These are phyloP conservation scores for Homarus americanus DNA, from an alignment of 1,140 invertebrate species.

Conservation along the genomic window DNA sequence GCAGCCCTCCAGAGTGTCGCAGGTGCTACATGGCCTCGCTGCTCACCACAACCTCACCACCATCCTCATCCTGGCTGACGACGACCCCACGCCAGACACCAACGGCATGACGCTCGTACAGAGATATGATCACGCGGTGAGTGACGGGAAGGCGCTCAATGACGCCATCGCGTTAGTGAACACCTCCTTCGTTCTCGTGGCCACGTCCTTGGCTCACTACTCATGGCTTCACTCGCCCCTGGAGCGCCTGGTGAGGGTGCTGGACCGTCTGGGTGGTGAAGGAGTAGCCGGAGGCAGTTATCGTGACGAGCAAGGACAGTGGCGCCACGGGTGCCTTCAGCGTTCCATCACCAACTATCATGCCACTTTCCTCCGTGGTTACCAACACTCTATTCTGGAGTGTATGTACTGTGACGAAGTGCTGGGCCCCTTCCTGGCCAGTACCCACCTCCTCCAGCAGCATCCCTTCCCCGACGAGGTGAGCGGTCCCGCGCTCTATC, in stretches of 20 bases:
- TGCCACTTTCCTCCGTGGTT: slow-evolving; percentile 76
- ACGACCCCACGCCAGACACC: background rate
- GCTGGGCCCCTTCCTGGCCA: slow-evolving; percentile 76
- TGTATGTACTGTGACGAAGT: slow-evolving; percentile 77
- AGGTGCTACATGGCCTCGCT: background rate
- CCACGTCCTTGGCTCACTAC: slow-evolving; percentile 75
- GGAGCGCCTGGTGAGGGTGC: slow-evolving; percentile 76
- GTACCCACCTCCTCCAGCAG: slow-evolving; percentile 63
- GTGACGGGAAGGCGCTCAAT: slow-evolving; percentile 71
- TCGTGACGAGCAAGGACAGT: slow-evolving; percentile 76
- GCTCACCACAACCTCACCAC: background rate
- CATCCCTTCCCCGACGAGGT: slow-evolving; percentile 73
- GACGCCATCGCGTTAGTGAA: slow-evolving; percentile 60
- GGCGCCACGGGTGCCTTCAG: slow-evolving; percentile 77
- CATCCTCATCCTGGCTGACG: background rate
- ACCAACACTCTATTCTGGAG: slow-evolving; percentile 76
- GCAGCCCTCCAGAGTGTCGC: background rate
- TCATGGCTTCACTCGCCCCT: slow-evolving; percentile 73
- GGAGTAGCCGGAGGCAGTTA: slow-evolving; percentile 76
- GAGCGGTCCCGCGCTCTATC: slow-evolving; percentile 69
- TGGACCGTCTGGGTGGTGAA: slow-evolving; percentile 62
- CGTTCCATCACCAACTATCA: slow-evolving; percentile 75
- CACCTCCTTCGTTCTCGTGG: slow-evolving; percentile 77
- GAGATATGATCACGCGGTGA: background rate
- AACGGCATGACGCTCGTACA: background rate